Base-by-base conservation (phyloP, 2,797 vertebrate genomes). In the Micrastur ruficollis region DNA sequence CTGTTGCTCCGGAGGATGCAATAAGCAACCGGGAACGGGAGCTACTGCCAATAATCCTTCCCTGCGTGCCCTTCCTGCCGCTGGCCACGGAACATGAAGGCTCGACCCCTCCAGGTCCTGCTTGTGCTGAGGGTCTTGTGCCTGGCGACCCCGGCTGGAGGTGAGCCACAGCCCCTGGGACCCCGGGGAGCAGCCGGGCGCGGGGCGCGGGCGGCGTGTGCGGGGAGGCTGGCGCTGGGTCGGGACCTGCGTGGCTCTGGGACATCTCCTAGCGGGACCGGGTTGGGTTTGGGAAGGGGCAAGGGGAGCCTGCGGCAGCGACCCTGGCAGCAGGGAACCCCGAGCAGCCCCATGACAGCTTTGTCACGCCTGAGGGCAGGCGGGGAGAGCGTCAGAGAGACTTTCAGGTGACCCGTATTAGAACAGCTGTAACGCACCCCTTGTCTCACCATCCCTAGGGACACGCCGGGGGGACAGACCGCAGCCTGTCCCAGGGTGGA, bases 141-240 rank as follows among this genome's bases (percentile, higher is more conserved):
- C 79, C 76, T 95, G 94, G 2, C 7, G 46, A 12, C 50, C 50
- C 80, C 2, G 83, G 76, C 82, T 16, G 62, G 2, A 96, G 96
- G 96, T 97, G 86, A 96, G 95, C 21, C 15, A 0, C 50, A 13
- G 93, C 75, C 75, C 15, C n/a, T n/a, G n/a, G n/a, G n/a, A n/a
- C 42, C 21, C 14, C 0, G 5, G 31, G 40, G 46, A 20, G 16
- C 58, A 20, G 80, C 13, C 15, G 0, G 18, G 4, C 3, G 19
- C 17, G 0, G 7, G 15, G 84, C 56, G 32, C 4, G 12, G 52
- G 12, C 0, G 31, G 5, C 9, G n/a, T 3, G 32, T 5, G 8
- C 2, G 3, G 20, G 8, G n/a, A 15, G 12, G 2, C 59, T 2
- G 12, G 14, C 12, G 1, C 49, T 49, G 80, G 40, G 14, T 23